Evolutionary conservation across 2,113 vertebrate species (phyloP).

Genomic region (Tragelaphus scriptus): DNA sequence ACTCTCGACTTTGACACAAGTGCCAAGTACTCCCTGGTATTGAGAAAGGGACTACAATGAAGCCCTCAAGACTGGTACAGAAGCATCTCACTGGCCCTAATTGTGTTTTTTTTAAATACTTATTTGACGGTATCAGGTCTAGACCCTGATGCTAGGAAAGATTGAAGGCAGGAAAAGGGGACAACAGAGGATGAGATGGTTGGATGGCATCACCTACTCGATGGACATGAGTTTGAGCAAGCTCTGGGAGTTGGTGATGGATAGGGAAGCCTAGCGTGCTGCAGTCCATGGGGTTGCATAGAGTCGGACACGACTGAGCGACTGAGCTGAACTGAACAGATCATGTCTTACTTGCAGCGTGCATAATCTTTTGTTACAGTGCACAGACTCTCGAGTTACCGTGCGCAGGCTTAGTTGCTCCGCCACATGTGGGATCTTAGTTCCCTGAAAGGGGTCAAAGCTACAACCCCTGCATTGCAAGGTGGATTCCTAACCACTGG

Average conservation of each 20-base stretch:
- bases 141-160: background rate
- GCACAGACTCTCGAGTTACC: background rate
- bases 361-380: background rate
- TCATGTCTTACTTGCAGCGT: background rate
- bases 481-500: background rate
- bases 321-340: background rate
- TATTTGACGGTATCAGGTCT: background rate
- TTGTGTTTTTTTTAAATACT: background rate
- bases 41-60: background rate
- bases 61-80: accelerated
- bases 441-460: background rate
- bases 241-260: background rate
- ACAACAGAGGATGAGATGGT: background rate
- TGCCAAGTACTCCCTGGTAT: background rate
- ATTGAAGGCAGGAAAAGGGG: background rate
- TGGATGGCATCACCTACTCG: background rate
- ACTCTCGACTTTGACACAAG: background rate
- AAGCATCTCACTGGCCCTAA: accelerated
- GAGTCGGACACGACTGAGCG: accelerated
- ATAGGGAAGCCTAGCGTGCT: background rate
- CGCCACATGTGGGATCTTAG: background rate
- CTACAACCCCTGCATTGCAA: background rate
- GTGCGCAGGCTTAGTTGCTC: background rate
- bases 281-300: background rate
- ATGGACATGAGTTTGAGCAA: background rate